These are phyloP conservation scores for Oryzias dopingdopingensis DNA, from an alignment of 2,797 vertebrate genomes.

Conservation along the genomic window DNA sequence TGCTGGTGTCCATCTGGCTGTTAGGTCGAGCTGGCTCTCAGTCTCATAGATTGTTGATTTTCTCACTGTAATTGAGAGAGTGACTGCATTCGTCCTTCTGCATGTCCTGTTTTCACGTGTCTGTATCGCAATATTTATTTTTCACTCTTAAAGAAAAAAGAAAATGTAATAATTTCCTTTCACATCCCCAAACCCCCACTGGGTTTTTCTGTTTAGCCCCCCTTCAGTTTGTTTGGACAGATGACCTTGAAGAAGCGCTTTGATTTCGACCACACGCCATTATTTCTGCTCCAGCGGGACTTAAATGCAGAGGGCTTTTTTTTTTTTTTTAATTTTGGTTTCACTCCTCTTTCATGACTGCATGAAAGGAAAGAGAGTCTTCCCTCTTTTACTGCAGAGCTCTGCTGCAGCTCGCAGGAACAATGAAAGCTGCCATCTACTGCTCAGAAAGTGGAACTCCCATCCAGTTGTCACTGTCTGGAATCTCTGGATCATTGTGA, in stretches of 20 bases:
- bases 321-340: not conserved
- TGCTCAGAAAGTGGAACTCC: conserved; percentile 29
- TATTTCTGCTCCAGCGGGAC: conserved; percentile 37
- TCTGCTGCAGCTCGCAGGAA: conserved; percentile 28
- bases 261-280: conserved; percentile 40
- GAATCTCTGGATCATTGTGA: conserved; percentile 1
- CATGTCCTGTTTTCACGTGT: too few relatives aligned
- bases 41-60: too few relatives aligned
- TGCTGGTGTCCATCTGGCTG: too few relatives aligned
- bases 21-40: too few relatives aligned
- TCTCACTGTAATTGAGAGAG: too few relatives aligned
- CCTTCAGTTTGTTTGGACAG: conserved; percentile 31
- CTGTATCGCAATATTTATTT: too few relatives aligned
- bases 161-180: not conserved
- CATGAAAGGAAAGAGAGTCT: conserved; percentile 20
- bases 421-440: conserved; percentile 53
- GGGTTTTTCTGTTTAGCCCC: conserved; percentile 21
- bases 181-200: not conserved
- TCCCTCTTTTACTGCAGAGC: conserved; percentile 51
- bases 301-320: conserved; percentile 28
- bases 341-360: conserved; percentile 14
- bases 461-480: not conserved
- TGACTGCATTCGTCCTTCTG: too few relatives aligned
- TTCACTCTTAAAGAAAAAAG: conserved; percentile 7
- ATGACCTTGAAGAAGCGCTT: conserved; percentile 49